These are phyloP conservation scores for Drosophila vallismaia DNA, from an alignment of 2,888 invertebrate species.

Conservation along the genomic window DNA sequence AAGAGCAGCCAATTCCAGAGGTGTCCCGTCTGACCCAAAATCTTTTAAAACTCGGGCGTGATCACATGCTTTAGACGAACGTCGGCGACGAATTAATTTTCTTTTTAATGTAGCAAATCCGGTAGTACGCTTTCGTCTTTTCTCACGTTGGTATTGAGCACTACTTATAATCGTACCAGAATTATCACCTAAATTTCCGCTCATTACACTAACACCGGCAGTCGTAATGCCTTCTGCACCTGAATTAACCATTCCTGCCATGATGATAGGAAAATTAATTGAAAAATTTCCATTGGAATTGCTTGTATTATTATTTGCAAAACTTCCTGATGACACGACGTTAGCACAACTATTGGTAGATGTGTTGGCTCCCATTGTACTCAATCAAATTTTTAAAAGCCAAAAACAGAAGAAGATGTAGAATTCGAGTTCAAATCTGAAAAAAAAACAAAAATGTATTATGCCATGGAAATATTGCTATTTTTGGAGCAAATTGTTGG, in stretches of 20 bases:
- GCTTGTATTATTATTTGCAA: conserved; percentile 44
- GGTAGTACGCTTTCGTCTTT: conserved; percentile 89
- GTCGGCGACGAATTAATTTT: conserved; percentile 92
- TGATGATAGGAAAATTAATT: conserved; percentile 55
- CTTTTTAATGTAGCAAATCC: conserved; percentile 92
- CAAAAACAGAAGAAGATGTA: conserved; percentile 10
- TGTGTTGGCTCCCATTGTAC: conserved; percentile 82
- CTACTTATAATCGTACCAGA: conserved; percentile 58
- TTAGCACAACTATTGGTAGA: conserved; percentile 82
- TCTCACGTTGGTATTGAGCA: conserved; percentile 82
- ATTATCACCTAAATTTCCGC: conserved; percentile 47
- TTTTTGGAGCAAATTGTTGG: no score
- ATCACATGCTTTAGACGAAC: no score
- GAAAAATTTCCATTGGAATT: conserved; percentile 57
- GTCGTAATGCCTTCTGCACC: conserved; percentile 31
- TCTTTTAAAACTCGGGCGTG: no score
- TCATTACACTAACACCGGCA: conserved; percentile 25
- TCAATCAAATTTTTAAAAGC: neutral
- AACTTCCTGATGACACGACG: conserved; percentile 63
- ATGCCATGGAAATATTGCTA: no score
- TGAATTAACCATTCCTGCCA: conserved; percentile 49
- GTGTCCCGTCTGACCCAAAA: no score
- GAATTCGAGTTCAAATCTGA: neutral
- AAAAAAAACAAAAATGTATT: no score
- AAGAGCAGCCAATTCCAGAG: conserved; percentile 93